These are phyloP conservation scores for Drosophila orena DNA, from an alignment of 1,140 invertebrate species.

Conservation along the genomic window DNA sequence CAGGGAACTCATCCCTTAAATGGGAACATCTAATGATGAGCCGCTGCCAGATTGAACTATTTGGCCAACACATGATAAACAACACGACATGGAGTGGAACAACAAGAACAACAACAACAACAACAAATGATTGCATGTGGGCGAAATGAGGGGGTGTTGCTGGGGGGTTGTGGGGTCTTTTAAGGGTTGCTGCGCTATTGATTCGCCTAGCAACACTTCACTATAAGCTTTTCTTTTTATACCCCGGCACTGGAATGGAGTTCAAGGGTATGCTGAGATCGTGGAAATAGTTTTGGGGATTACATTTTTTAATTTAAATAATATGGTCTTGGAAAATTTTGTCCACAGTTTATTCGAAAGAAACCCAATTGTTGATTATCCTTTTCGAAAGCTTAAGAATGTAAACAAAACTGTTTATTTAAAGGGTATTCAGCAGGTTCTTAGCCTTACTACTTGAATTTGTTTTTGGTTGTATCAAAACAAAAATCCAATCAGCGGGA, in stretches of 20 bases:
- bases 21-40: slow-evolving; percentile 47
- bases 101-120: slow-evolving; percentile 5
- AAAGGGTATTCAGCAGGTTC: background rate
- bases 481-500: slow-evolving; percentile 36
- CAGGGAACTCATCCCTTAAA: slow-evolving; percentile 59
- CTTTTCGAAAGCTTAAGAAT: too few relatives aligned
- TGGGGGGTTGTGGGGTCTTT: slow-evolving; percentile 14
- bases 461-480: slow-evolving; percentile 36
- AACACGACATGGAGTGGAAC: slow-evolving; percentile 14
- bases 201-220: slow-evolving; percentile 67
- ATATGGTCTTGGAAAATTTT: too few relatives aligned
- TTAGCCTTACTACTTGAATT: background rate
- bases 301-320: background rate
- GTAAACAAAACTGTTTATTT: background rate
- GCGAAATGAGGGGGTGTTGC: slow-evolving; percentile 14
- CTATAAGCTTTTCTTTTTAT: slow-evolving; percentile 41
- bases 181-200: slow-evolving; percentile 67
- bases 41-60: slow-evolving; percentile 36
- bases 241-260: slow-evolving; percentile 5
- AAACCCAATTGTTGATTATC: background rate
- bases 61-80: slow-evolving; percentile 56
- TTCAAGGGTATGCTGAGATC: slow-evolving; percentile 19
- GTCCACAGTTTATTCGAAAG: too few relatives aligned
- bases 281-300: background rate
- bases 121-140: slow-evolving; percentile 44